Evolutionary conservation across 1,140 invertebrate species (phyloP), one percentile per base, ranked within the genome.

Genomic region (Pissodes strobi): DNA sequence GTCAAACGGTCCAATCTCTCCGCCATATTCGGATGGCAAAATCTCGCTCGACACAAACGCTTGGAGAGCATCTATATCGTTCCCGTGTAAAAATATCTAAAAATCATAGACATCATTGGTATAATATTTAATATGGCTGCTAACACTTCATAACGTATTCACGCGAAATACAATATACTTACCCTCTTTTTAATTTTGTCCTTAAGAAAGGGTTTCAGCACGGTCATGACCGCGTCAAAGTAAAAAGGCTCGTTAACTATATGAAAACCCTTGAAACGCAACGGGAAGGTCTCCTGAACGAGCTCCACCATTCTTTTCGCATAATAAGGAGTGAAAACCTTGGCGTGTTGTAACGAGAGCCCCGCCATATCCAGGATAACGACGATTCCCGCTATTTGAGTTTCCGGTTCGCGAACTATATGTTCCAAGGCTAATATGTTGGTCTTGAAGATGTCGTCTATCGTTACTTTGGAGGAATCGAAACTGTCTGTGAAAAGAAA

Each of bases 211-310:
- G 85, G 85, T 66, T 82, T 83, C 10, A 86, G 66, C 56, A 86
- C 78, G 45, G 84, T 80, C 72, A 84, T 83, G 2, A 85, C 71
- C 10, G 84, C 81, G 65, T 85, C 83, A 63, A 86, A 84, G 65
- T 85, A 82, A 72, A 81, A 84, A 8, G 85, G 85, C 72, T 86
- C 83, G 69, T 86, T 85, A n/a, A 86, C 76, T 67, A 86, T 80
- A 74, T 86, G 85, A 51, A 87, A 83, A 12, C 81, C 84, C 69
- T 83, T 83, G 72, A 86, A 85, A 13, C 85, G 69, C 2, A 83
- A 76, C 2, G 85, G 85, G 73, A 85, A 86, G 49, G 83, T 83
- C 65, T 86, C 84, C 80, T 86, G 76, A 4, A 81, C 78, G 12
- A 81, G 72, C 45, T 80, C 78, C 2, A 79, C 78, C 59, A 78